These are phyloP conservation scores for Thripadectes ignobilis DNA, from an alignment of 2,797 vertebrate genomes.

Conservation along the genomic window DNA sequence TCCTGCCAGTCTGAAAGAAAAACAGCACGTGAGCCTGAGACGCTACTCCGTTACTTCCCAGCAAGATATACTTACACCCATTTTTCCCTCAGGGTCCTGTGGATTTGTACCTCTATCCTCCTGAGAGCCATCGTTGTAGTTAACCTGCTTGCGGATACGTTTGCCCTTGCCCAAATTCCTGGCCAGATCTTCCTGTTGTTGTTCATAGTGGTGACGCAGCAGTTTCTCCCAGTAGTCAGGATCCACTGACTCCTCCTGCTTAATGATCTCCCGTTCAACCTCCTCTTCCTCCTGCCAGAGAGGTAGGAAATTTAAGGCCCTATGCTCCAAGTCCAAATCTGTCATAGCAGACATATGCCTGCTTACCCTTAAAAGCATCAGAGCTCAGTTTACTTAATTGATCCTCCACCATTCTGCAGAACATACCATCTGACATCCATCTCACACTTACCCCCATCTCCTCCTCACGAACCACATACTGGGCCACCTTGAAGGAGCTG, in stretches of 20 bases:
- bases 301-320: background rate
- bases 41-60: slow-evolving; percentile 55
- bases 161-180: slow-evolving; percentile 98
- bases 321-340: background rate
- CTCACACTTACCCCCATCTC: slow-evolving; percentile 91
- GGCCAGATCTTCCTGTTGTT: slow-evolving; percentile 97
- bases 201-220: slow-evolving; percentile 96
- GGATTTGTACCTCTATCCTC: slow-evolving; percentile 95
- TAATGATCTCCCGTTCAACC: slow-evolving; percentile 96
- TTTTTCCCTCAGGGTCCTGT: background rate
- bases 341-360: background rate
- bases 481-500: slow-evolving; percentile 98
- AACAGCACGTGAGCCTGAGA: slow-evolving; percentile 69
- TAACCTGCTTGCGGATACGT: slow-evolving; percentile 97
- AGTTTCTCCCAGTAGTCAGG: slow-evolving; percentile 99
- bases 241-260: slow-evolving; percentile 97
- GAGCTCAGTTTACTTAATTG: background rate
- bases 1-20: slow-evolving; percentile 94
- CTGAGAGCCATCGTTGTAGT: slow-evolving; percentile 98
- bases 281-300: slow-evolving; percentile 89
- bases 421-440: background rate
- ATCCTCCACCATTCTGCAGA: background rate
- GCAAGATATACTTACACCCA: background rate
- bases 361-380: background rate
- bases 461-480: slow-evolving; percentile 98